Percentiles rank a stretch among this genome's conserved stretches.
Conservation (phyloP, 2,888 invertebrate genomes). For the Amblyteles armatorius region DNA sequence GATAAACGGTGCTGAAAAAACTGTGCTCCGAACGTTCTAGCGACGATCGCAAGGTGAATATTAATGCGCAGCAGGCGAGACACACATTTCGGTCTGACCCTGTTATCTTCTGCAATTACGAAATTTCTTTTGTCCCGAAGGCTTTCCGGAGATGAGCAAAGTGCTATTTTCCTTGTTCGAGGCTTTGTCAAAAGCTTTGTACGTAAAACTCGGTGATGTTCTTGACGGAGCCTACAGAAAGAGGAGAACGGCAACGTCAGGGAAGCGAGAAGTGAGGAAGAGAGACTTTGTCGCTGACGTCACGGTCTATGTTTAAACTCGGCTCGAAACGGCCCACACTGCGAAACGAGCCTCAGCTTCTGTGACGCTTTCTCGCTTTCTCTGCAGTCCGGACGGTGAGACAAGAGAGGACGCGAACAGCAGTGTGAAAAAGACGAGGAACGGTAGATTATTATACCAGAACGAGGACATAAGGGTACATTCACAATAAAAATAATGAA, state of each 20-base stretch:
- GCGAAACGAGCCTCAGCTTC: conserved; percentile 57
- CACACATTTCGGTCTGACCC: not conserved
- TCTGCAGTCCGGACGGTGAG: conserved; percentile 15
- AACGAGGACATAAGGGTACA: conserved; percentile 27
- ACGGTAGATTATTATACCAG: conserved; percentile 34
- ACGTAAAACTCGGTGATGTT: not conserved
- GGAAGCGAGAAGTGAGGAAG: conserved; percentile 43
- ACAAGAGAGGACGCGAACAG: conserved; percentile 21
- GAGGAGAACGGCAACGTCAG: conserved; percentile 47
- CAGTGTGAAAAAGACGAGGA: conserved; percentile 22
- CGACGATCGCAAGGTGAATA: not conserved
- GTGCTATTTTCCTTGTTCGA: conserved; percentile 31
- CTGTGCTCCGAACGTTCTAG: too few species aligned
- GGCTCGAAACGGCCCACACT: conserved; percentile 66
- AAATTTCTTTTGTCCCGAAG: conserved; percentile 14
- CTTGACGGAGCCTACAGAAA: conserved; percentile 12
- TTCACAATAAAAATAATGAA: conserved; percentile 14
- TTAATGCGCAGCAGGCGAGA: not conserved
- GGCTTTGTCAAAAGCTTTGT: not conserved
- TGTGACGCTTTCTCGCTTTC: conserved; percentile 54
- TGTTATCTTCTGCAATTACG: not conserved
- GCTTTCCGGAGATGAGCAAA: conserved; percentile 20
- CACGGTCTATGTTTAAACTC: conserved; percentile 79
- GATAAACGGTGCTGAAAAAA: too few species aligned
- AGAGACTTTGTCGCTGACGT: conserved; percentile 73